A percentile compares a stretch with the other conserved stretches of the same genome.
These are phyloP conservation scores for Andrena flavipes DNA, from an alignment of 2,888 invertebrate genomes.

Conservation along the genomic window DNA sequence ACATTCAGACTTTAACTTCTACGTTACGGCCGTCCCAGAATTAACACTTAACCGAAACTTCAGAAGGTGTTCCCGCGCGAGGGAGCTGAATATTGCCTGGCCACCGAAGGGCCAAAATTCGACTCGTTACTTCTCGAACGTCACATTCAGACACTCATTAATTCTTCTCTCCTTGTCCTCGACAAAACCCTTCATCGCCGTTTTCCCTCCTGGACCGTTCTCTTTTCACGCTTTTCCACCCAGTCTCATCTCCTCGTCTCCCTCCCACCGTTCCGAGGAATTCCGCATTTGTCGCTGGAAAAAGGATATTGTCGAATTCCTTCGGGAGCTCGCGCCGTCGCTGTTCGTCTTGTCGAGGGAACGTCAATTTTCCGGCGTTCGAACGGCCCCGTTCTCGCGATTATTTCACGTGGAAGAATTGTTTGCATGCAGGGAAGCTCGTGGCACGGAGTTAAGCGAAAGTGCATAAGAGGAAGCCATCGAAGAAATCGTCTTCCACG, in stretches of 20 bases:
- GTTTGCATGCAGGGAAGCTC: slow-evolving; percentile 29
- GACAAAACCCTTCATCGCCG: neutral
- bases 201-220: neutral
- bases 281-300: slow-evolving; percentile 44
- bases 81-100: no score
- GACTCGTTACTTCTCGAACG: neutral
- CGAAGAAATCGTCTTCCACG: neutral
- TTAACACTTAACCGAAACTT: no score
- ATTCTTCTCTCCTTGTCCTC: neutral
- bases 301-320: slow-evolving; percentile 70
- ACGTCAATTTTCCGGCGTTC: slow-evolving; percentile 47
- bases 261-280: slow-evolving; percentile 23
- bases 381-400: slow-evolving; percentile 7
- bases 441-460: neutral
- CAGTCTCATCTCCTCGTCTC: neutral
- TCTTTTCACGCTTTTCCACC: neutral
- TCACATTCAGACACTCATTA: neutral
- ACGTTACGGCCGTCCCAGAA: no score
- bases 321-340: slow-evolving; percentile 24
- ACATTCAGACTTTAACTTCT: neutral
- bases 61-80: no score
- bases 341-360: slow-evolving; percentile 41
- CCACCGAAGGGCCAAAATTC: no score
- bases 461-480: neutral
- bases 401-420: slow-evolving; percentile 37